Evolutionary conservation across 1,140 invertebrate genomes (phyloP), one percentile per base, ranked within the genome.

Genomic region (Anadara kagoshimensis): DNA sequence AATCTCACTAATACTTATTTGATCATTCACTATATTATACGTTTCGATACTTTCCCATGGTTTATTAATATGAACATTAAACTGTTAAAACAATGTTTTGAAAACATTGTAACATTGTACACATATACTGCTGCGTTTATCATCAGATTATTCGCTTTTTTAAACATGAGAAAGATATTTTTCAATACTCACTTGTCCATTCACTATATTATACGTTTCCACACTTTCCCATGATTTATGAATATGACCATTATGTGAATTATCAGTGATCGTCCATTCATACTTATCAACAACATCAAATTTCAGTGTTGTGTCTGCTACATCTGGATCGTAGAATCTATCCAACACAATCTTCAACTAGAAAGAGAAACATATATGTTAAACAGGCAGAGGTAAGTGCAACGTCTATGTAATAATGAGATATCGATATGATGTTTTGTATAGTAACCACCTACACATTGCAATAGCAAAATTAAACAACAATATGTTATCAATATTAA

Each of bases 201-300:
- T 36, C 7, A 36, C 2, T 36, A 36, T 7, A 36, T 36, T 36
- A 7, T 3, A 36, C 7, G 29, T 36, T 36, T 36, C 29, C 8
- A 71, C 29, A 26, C 54, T 22, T 26, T 26, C 54, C 73, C 73
- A 75, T 20, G 62, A 54, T 22, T 67, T 75, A n/a, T 70, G 63
- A 16, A 68, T 69, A 41, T 63, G 29, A 0, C 67, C 67, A 1
- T 45, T 45, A 12, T 16, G 10, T 14, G 68, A 70, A 14, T 75
- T 56, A 44, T 78, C 72, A 22, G 76, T 78, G 10, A 78, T 70
- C n/a, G 71, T 59, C 64, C 72, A 78, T 44, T 78, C 76, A 65
- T 78, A 78, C n/a, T 62, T 67, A 18, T 70, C 66, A 1, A 78
- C 65, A 5, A 56, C 71, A 16, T 18, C 58, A 59, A 57, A 74